Evolutionary conservation across 2,797 vertebrate species (phyloP), one percentile per base, ranked within the genome.

Genomic region (Ctenochaetus hawaiiensis): DNA sequence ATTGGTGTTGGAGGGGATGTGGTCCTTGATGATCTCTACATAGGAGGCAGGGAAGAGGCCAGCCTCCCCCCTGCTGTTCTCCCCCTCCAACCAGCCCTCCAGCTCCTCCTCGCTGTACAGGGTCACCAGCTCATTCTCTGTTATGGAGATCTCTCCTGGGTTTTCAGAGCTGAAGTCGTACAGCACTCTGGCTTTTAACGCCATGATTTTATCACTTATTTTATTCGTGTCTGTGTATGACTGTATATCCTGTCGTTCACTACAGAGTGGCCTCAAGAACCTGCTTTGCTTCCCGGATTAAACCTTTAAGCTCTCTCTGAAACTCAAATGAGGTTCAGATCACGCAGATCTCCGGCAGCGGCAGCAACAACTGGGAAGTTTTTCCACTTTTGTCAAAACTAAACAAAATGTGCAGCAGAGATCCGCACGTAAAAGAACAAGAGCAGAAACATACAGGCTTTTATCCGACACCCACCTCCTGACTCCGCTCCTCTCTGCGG

Each of bases 21-120:
- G 87, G 66, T 87, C 82, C 82, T 59, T 95, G 89, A 85, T 86
- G 91, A 99, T 94, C 90, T 98, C 96, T 88, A 99, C 97, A 81
- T 99, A 99, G 0, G 98, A 98, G 77, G 98, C 98, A 17, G 97
- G 98, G 89, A 99, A 96, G 74, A 99, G 96, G 53, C 97, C 97
- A 11, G 95, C 93, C 85, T 99, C 96, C 23, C 98, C 97, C 62
- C 93, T 94, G 91, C 95, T 96, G 94, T 99, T 99, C 89, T 96
- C 85, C 22, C 98, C 98, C 88, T 98, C 96, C 57, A 99, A 87
- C 98, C 98, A 99, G 66, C 98, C 98, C 77, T 99, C 97, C 89
- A 98, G 95, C 88, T 98, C 96, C 89, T 96, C 96, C 87, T 99
- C 96, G 67, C 95, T 98, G 93, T 95, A 97, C 75, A 99, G 86